Evolutionary conservation across 2,797 vertebrate species (phyloP).

Genomic region (Thalassophryne amazonica): DNA sequence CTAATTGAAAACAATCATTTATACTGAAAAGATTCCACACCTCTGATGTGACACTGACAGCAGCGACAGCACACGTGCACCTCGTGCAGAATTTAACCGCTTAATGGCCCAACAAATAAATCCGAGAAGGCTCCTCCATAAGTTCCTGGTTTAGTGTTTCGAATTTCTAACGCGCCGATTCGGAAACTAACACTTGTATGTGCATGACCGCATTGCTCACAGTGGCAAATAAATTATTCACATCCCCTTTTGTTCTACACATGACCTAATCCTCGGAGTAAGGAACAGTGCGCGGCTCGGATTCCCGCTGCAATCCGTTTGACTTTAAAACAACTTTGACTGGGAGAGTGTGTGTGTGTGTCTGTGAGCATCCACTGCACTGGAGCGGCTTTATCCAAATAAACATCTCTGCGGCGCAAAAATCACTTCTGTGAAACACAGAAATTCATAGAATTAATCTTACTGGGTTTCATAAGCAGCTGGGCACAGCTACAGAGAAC

Average conservation of each 20-base stretch:
- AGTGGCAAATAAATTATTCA: slow-evolving; percentile 77
- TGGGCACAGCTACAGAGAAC: slow-evolving; percentile 42
- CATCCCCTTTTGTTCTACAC: slow-evolving; percentile 76
- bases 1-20: too few relatives aligned
- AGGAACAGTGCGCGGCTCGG: slow-evolving; percentile 62
- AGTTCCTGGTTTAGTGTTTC: slow-evolving; percentile 26
- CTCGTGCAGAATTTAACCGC: neutral
- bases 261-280: slow-evolving; percentile 70
- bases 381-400: slow-evolving; percentile 38
- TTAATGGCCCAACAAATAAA: neutral
- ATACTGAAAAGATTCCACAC: too few relatives aligned
- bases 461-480: slow-evolving; percentile 41
- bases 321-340: slow-evolving; percentile 83
- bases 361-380: neutral
- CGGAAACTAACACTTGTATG: slow-evolving; percentile 66
- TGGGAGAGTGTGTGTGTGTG: neutral
- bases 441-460: slow-evolving; percentile 59
- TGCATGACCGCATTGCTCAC: slow-evolving; percentile 61
- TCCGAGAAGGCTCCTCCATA: neutral
- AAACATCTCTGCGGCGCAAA: slow-evolving; percentile 53
- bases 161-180: slow-evolving; percentile 46
- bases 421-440: slow-evolving; percentile 36
- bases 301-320: slow-evolving; percentile 78
- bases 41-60: too few relatives aligned
- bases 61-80: too few relatives aligned